Percentiles rank a stretch among this genome's conserved stretches.
Evolutionary conservation across 2,888 invertebrate genomes (phyloP).

Genomic region (Heliconius cydno): DNA sequence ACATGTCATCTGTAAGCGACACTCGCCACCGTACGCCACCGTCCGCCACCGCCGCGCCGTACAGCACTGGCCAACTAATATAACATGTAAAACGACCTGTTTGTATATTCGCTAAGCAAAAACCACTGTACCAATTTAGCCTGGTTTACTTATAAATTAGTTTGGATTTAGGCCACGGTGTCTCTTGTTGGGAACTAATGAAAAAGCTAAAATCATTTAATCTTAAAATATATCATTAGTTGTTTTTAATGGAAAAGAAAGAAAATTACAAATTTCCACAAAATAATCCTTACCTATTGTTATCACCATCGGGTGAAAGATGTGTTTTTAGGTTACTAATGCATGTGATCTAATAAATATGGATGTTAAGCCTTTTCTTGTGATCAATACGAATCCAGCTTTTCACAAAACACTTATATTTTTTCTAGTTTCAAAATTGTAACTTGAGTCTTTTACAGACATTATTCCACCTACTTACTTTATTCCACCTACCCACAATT

Average conservation of each 20-base stretch:
- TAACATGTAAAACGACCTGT: slow-evolving; percentile 15
- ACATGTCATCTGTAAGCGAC: slow-evolving; percentile 1
- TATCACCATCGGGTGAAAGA: no score
- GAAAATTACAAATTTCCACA: neutral
- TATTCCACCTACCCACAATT: neutral
- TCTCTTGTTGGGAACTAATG: neutral
- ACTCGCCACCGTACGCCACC: neutral
- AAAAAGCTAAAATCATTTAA: neutral
- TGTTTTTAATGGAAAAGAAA: no score
- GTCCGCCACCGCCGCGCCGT: no score
- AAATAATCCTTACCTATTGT: no score
- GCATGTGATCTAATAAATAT: no score
- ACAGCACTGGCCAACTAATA: slow-evolving; percentile 14
- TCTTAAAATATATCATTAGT: neutral
- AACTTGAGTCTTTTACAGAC: no score
- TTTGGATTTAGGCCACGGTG: neutral
- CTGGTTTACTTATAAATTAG: slow-evolving; percentile 1
- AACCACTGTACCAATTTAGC: slow-evolving; percentile 3
- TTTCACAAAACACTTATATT: no score
- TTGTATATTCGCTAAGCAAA: slow-evolving; percentile 16
- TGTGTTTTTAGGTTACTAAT: no score
- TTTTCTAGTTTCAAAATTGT: no score
- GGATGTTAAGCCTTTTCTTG: no score
- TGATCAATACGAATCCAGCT: no score
- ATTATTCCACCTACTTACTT: neutral